Conservation (phyloP, 2,797 vertebrate genomes). For the Thunnus albacares region DNA sequence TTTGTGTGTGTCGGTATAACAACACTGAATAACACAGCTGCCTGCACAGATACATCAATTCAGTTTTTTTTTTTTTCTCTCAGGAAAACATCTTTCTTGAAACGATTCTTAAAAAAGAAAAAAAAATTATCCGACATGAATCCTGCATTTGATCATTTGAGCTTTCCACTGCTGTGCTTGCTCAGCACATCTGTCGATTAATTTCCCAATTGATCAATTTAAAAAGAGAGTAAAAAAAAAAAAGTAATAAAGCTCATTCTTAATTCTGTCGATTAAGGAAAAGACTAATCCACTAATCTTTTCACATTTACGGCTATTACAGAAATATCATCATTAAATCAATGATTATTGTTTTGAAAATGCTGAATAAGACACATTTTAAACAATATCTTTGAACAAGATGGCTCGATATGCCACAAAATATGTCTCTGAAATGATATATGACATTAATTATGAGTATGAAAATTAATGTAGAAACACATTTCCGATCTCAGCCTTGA, state of each 20-base stretch:
- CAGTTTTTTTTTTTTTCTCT: not conserved
- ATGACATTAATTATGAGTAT: not conserved
- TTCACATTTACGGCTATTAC: too few relatives aligned
- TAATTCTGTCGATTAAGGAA: too few relatives aligned
- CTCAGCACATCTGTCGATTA: not conserved
- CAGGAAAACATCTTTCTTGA: not conserved
- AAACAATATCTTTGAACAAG: not conserved
- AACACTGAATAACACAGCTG: slow-evolving; percentile 2
- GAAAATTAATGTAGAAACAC: not conserved
- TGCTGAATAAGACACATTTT: not conserved
- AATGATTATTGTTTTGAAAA: not conserved
- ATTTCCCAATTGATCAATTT: not conserved
- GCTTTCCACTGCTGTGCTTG: not conserved
- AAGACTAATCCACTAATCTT: too few relatives aligned
- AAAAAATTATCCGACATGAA: too few relatives aligned
- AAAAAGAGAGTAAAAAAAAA: too few relatives aligned
- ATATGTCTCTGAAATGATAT: not conserved
- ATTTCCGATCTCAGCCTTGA: not conserved
- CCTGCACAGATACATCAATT: not conserved
- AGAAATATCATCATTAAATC: too few relatives aligned
- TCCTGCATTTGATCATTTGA: not conserved
- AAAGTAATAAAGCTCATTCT: not conserved
- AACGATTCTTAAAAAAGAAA: too few relatives aligned
- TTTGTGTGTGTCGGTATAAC: not conserved
- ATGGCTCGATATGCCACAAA: not conserved